Base-by-base conservation (phyloP, 2,888 invertebrate species). In the Drosophila rubida region DNA sequence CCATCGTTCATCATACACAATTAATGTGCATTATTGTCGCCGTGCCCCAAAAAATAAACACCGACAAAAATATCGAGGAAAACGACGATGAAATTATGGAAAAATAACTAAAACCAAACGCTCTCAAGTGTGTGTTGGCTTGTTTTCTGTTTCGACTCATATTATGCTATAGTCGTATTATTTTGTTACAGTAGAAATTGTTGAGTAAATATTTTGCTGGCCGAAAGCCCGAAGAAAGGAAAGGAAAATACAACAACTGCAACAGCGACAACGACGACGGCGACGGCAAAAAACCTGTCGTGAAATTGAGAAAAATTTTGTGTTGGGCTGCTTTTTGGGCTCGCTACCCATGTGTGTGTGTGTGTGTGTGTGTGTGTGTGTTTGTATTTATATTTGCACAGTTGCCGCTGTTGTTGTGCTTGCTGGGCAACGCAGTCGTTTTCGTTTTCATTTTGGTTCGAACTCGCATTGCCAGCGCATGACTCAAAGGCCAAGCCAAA, bases 171-270 rank as follows among this genome's bases (percentile, higher is more conserved):
- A 27, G 27, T 71, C 54, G 59, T 69, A 71, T 75, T 63, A 50
- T 59, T 66, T 67, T 85, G 86, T 80, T 85, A 73, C 76, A 75
- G 83, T 82, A 78, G 82, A 82, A 82, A 82, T 83, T 80, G 86
- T 82, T 82, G 66, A 76, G 78, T 78, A 82, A 86, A 83, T 83
- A 86, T 86, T 83, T 85, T 77, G 76, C 62, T 60, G 59, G 25
- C 44, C 66, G 46, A 25, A 44, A 49, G 23, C 19, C 19, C 30
- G 42, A 77, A 66, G 57, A 70, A 78, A 58, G 61, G 64, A 75
- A 64, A 67, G 59, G 73, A 69, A 69, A 70, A 60, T 59, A 59
- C 63, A 64, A 50, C 63, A 69, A 32, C 60, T 19, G 46, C 69
- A 57, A 35, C 39, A 50, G 50, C 35, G 41, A 41, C 27, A 9